Evolutionary conservation across 2,113 vertebrate species (phyloP).

Genomic region (Pogona vitticeps): DNA sequence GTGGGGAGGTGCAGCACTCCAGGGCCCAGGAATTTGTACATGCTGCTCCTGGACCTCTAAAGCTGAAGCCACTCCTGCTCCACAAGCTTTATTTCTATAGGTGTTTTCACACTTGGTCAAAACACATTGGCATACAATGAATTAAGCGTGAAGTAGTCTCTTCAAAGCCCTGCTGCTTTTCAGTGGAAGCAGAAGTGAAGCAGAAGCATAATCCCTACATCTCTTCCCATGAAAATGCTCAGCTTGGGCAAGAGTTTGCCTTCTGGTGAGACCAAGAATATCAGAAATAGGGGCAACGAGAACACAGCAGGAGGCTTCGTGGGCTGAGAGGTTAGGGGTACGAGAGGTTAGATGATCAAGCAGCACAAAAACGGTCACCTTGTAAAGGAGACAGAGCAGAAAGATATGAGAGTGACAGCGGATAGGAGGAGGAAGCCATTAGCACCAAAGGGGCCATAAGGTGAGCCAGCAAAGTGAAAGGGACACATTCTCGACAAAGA

Average conservation of each 20-base stretch:
- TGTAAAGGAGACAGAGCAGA: background rate
- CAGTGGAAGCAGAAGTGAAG: no score
- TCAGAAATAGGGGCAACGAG: background rate
- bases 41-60: background rate
- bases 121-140: no score
- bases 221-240: background rate
- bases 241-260: background rate
- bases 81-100: background rate
- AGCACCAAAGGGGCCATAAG: constrained; percentile 11
- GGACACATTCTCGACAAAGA: background rate
- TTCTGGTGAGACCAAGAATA: background rate
- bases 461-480: constrained; percentile 22
- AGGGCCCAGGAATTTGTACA: no score
- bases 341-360: background rate
- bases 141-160: background rate
- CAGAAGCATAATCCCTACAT: background rate
- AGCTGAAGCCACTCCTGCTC: background rate
- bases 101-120: no score
- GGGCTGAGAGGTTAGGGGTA: background rate
- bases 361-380: background rate
- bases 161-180: no score
- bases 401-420: background rate
- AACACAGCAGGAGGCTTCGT: background rate
- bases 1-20: no score
- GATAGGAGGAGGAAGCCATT: constrained; percentile 6